Conservation (phyloP, 2,888 invertebrate species). For the Ctena decussata region DNA sequence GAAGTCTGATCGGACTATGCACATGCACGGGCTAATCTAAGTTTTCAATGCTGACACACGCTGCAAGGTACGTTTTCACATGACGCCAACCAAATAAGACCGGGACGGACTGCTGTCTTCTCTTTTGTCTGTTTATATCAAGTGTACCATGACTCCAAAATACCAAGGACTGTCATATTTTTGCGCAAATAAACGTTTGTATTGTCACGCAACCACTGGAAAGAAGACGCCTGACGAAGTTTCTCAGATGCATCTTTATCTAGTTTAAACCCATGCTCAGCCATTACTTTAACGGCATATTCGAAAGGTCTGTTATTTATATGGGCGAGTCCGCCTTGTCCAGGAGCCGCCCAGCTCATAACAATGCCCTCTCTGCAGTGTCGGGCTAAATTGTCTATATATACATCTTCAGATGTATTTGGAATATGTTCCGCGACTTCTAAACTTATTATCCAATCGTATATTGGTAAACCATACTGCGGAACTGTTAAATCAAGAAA, state of each 20-base stretch:
- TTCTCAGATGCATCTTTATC: constrained; percentile 39
- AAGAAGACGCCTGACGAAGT: constrained; percentile 41
- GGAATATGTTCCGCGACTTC: constrained; percentile 76
- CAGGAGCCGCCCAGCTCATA: constrained; percentile 72
- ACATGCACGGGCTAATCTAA: too few relatives aligned
- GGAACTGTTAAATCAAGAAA: constrained; percentile 72
- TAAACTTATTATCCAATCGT: constrained; percentile 70
- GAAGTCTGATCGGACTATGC: too few relatives aligned
- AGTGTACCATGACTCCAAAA: constrained; percentile 40
- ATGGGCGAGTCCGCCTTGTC: constrained; percentile 66
- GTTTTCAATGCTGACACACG: too few relatives aligned
- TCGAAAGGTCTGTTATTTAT: constrained; percentile 62
- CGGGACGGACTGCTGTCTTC: too few relatives aligned
- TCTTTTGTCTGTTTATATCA: too few relatives aligned
- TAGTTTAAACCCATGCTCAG: constrained; percentile 48
- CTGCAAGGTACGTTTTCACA: too few relatives aligned
- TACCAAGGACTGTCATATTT: constrained; percentile 17
- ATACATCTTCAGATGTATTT: constrained; percentile 59
- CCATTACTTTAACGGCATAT: constrained; percentile 52
- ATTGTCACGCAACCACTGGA: constrained; percentile 62
- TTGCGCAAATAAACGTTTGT: constrained; percentile 54
- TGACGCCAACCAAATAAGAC: too few relatives aligned
- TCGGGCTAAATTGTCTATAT: constrained; percentile 66
- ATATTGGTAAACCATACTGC: constrained; percentile 68
- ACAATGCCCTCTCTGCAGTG: constrained; percentile 67